Evolutionary conservation across 2,797 vertebrate genomes (phyloP), one percentile per base, ranked within the genome.

Genomic region (Melanitta fusca): DNA sequence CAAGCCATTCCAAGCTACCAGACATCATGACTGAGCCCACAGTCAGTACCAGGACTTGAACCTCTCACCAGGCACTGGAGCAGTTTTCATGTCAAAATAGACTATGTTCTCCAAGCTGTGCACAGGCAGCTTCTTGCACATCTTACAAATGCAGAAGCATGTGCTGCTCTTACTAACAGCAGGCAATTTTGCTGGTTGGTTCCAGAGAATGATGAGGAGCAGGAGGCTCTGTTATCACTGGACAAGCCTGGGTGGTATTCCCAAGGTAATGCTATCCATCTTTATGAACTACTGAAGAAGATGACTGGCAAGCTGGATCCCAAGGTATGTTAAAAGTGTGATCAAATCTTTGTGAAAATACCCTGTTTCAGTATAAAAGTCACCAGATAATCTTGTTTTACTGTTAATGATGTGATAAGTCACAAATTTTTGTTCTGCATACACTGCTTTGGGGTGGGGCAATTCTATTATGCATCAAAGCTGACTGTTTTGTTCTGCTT

Each of bases 201-300:
- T 97, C 39, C 98, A 99, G 99, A 99, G 91, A 99, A 99, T 32
- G 99, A 99, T 0, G 98, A 99, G 88, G 99, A 99, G 61, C 97
- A 96, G 68, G 98, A 99, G 88, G 98, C 98, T 13, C 97, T 99
- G 77, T 98, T 98, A 0, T 98, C 98, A 9, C 97, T 99, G 96
- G 99, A 99, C 70, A 99, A 99, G 79, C 98, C 99, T 0, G 99
- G 99, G 89, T 99, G 99, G 99, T 99, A 99, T 97, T 99, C 99
- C 57, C 99, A 99, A 97, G 99, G 99, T 36, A 99, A 99, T 62
- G 98, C 99, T 97, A 98, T 96, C 38, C 99, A 99, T 94, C 99
- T 99, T 47, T 98, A 98, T 41, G 98, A 99, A 66, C 98, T 99
- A 45, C 98, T 99, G 83, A 99, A 98, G 98, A 99, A 98, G 96